Percentiles rank a stretch among this genome's conserved stretches.
Evolutionary conservation across 2,888 invertebrate species (phyloP).

Genomic region (Drosophila colorata): DNA sequence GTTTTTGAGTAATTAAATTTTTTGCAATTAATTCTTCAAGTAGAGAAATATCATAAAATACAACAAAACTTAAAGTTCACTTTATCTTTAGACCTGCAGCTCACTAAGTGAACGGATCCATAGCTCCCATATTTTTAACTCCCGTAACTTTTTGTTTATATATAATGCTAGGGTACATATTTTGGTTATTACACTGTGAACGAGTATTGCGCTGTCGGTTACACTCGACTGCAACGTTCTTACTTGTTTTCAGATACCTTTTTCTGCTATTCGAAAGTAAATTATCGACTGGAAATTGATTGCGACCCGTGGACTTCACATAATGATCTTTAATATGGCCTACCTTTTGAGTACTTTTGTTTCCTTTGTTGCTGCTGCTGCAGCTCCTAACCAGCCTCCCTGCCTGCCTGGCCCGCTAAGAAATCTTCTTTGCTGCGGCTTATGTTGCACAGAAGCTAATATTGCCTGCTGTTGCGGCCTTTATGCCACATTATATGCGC

Average conservation of each 20-base stretch:
- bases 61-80: neutral
- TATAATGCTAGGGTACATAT: no score
- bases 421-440: conserved; percentile 46
- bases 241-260: conserved; percentile 4
- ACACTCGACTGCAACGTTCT: no score
- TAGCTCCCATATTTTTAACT: no score
- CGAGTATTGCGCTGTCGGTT: no score
- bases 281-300: conserved; percentile 37
- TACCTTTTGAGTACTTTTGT: conserved; percentile 15
- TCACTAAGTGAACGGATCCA: no score
- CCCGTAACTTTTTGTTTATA: no score
- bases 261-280: conserved; percentile 16
- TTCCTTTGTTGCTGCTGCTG: conserved; percentile 12
- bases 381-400: neutral
- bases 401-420: conserved; percentile 6
- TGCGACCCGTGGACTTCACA: conserved; percentile 27
- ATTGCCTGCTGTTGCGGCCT: conserved; percentile 38
- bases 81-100: conserved; percentile 1
- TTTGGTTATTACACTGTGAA: no score
- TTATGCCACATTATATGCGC: conserved; percentile 29
- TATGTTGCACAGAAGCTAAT: conserved; percentile 50
- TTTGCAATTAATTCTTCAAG: conserved; percentile 5
- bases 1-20: conserved; percentile 10
- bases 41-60: neutral
- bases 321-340: conserved; percentile 41